Conservation (phyloP, 2,888 invertebrate genomes). For the Drosophila paranaensis region DNA sequence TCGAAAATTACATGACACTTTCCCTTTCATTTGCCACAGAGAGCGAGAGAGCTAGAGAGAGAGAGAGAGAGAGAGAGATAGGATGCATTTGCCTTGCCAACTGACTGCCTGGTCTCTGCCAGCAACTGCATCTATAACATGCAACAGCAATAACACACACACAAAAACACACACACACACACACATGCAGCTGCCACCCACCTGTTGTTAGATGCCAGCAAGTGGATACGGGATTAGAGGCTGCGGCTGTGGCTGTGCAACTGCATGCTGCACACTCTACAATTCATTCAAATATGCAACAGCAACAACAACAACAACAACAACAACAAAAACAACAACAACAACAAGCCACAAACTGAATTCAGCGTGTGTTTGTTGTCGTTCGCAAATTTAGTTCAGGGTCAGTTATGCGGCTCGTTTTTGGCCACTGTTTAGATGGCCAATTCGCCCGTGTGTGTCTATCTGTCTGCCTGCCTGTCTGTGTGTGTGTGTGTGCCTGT, state of each 20-base stretch:
- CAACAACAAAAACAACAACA: conserved; percentile 40
- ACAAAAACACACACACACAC: conserved; percentile 11
- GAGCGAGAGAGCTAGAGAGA: background rate
- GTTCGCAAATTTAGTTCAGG: conserved; percentile 75
- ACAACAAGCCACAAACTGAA: conserved; percentile 36
- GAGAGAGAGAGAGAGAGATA: background rate
- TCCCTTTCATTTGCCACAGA: conserved; percentile 55
- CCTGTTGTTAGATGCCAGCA: conserved; percentile 67
- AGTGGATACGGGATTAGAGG: conserved; percentile 75
- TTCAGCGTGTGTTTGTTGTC: conserved; percentile 36
- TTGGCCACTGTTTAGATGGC: conserved; percentile 62
- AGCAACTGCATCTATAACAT: conserved; percentile 39
- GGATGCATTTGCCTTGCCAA: too few species aligned
- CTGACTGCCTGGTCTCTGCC: conserved; percentile 22
- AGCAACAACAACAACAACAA: conserved; percentile 57
- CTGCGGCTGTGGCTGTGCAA: conserved; percentile 35
- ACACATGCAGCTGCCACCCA: conserved; percentile 55
- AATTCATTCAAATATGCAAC: conserved; percentile 61
- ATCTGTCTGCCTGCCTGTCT: background rate
- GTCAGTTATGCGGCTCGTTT: conserved; percentile 67
- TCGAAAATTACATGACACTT: conserved; percentile 73
- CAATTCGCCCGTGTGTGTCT: conserved; percentile 43
- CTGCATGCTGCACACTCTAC: conserved; percentile 40
- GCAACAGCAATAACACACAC: conserved; percentile 25
- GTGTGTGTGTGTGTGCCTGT: background rate